Percentiles rank a stretch among this genome's conserved stretches.
phyloP scores from a whole-genome alignment of 1,140 invertebrate species.

The Euwallacea fornicatus region DNA sequence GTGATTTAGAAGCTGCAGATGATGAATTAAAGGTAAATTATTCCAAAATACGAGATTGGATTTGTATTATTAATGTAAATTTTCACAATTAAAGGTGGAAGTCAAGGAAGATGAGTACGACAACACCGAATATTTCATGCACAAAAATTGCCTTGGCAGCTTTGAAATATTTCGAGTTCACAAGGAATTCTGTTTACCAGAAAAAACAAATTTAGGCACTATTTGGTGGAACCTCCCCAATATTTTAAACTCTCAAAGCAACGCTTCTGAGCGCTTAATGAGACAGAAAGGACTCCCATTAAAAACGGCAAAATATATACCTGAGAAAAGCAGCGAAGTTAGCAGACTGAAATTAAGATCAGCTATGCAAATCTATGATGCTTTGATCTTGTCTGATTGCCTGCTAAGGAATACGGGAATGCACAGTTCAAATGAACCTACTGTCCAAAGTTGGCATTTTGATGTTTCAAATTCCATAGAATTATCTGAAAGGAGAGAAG shows the following conservation, averaged over 20 bases:
- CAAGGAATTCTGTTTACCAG: constrained; percentile 35
- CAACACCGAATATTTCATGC: constrained; percentile 32
- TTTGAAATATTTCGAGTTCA: constrained; percentile 37
- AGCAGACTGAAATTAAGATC: constrained; percentile 31
- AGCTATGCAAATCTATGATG: constrained; percentile 38
- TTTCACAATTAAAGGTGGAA: neutral
- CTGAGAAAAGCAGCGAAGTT: no score
- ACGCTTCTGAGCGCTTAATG: neutral
- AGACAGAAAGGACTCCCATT: neutral
- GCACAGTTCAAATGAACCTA: constrained; percentile 32
- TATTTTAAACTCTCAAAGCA: constrained; percentile 36
- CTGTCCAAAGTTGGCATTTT: constrained; percentile 36
- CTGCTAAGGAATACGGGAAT: constrained; percentile 31
- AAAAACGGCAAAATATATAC: no score
- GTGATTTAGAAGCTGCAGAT: constrained; percentile 27
- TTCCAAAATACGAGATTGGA: neutral
- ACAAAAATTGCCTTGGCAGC: constrained; percentile 38
- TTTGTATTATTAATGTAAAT: no score
- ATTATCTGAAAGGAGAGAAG: constrained; percentile 37
- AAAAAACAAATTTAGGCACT: constrained; percentile 40
- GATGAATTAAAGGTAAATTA: constrained; percentile 12
- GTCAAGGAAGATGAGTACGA: neutral
- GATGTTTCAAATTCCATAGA: constrained; percentile 43
- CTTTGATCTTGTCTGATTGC: constrained; percentile 40
- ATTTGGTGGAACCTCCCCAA: constrained; percentile 50